Conservation (phyloP, 2,888 invertebrate genomes). For the Nomada goodeniana region DNA sequence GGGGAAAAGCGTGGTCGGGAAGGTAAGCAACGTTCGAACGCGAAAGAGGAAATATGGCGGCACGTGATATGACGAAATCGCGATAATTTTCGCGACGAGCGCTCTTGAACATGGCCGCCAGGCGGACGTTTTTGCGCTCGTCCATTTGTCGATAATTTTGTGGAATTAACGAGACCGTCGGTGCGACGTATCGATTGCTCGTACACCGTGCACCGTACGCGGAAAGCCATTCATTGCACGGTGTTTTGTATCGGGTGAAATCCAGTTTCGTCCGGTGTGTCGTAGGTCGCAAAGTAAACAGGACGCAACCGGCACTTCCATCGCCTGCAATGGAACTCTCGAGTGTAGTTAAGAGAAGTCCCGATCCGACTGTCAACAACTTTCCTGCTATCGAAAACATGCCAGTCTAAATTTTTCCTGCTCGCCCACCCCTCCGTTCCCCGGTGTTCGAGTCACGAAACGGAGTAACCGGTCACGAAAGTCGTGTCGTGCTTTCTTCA, state of each 20-base stretch:
- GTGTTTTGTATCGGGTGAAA: slow-evolving; percentile 50
- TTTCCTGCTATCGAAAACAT: background rate
- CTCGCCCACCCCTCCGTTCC: background rate
- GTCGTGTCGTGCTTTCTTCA: slow-evolving; percentile 47
- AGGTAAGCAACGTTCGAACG: background rate
- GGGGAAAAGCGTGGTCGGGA: background rate
- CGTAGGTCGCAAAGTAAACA: slow-evolving; percentile 42
- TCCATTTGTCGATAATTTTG: slow-evolving; percentile 33
- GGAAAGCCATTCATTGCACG: background rate
- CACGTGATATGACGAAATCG: slow-evolving; percentile 60
- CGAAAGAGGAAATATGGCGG: slow-evolving; percentile 39
- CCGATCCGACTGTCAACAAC: background rate
- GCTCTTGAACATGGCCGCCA: slow-evolving; percentile 52
- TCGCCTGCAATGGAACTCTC: background rate
- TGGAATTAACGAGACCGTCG: slow-evolving; percentile 19
- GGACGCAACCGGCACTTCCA: slow-evolving; percentile 1
- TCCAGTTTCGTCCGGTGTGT: slow-evolving; percentile 49
- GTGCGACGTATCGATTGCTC: background rate
- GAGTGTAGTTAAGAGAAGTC: too few species aligned
- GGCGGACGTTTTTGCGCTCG: slow-evolving; percentile 21
- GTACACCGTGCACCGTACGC: slow-evolving; percentile 1
- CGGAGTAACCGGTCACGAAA: slow-evolving; percentile 34
- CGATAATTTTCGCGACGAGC: slow-evolving; percentile 36
- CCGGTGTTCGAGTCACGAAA: slow-evolving; percentile 19
- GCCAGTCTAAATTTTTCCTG: slow-evolving; percentile 20